Evolutionary conservation across 2,797 vertebrate genomes (phyloP).

Genomic region (Hafferia zeledoni): DNA sequence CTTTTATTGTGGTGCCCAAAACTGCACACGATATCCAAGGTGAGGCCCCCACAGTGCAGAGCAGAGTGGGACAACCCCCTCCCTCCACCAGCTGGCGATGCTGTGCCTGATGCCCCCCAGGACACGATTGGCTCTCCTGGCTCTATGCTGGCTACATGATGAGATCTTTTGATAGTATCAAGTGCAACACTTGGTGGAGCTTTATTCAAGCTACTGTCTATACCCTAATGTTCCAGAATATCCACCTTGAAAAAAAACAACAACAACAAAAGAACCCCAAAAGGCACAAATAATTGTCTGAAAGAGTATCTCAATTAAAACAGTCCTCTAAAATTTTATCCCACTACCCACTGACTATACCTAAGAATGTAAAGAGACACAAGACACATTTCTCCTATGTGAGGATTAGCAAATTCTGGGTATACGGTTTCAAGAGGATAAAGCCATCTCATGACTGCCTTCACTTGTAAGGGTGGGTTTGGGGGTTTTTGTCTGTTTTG

Average conservation of each 20-base stretch:
- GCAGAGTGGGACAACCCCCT: not conserved
- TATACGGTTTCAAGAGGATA: not conserved
- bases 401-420: not conserved
- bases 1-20: not conserved
- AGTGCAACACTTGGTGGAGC: not conserved
- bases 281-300: not conserved
- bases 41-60: not conserved
- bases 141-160: rapidly evolving
- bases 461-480: not conserved
- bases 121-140: not conserved
- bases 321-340: not conserved
- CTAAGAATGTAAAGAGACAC: not conserved
- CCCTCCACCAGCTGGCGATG: not conserved
- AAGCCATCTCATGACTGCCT: not conserved
- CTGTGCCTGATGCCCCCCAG: not conserved
- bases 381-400: not conserved
- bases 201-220: not conserved
- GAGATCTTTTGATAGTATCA: not conserved
- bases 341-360: not conserved
- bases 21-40: not conserved
- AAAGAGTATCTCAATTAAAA: not conserved
- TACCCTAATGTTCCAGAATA: not conserved
- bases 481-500: rapidly evolving
- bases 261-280: not conserved
- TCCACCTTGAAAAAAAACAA: not conserved